These are phyloP conservation scores for Helostoma temminkii DNA, from an alignment of 2,797 vertebrate genomes.

Conservation along the genomic window DNA sequence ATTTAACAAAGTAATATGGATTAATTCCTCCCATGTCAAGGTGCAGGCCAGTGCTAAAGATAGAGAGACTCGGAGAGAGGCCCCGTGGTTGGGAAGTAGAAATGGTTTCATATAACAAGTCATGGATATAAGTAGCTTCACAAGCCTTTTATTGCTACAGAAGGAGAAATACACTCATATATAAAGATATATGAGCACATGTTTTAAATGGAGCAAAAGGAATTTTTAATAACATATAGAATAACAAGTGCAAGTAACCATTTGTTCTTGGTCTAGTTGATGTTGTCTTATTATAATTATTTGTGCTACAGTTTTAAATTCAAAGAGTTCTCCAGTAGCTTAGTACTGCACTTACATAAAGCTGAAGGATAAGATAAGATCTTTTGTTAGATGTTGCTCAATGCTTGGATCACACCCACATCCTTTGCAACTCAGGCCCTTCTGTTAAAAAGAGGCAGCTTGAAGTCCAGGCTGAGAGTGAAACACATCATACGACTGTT, in stretches of 20 bases:
- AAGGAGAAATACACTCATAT: not conserved
- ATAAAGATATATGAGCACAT: no score
- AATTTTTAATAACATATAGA: no score
- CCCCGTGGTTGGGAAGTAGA: slow-evolving; percentile 6
- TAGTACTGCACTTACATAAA: no score
- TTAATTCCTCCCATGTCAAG: slow-evolving; percentile 15
- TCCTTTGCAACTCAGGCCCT: not conserved
- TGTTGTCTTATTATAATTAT: no score
- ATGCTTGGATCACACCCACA: not conserved
- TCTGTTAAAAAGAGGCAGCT: not conserved
- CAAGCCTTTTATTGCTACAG: not conserved
- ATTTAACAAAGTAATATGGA: slow-evolving; percentile 16
- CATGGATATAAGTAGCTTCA: slow-evolving; percentile 25
- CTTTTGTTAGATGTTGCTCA: not conserved
- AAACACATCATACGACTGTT: no score
- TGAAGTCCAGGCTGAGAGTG: not conserved
- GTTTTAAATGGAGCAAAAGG: not conserved
- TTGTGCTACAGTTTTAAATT: no score
- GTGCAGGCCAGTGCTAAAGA: slow-evolving; percentile 31
- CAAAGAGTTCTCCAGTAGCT: no score
- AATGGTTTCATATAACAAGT: slow-evolving; percentile 39
- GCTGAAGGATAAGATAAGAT: not conserved
- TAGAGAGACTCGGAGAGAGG: slow-evolving; percentile 18
- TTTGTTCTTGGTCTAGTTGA: no score
- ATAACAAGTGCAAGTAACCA: no score